A percentile compares a stretch with the other conserved stretches of the same genome.
These are phyloP conservation scores for Macrobrachium rosenbergii DNA, from an alignment of 1,140 invertebrate species.

Conservation along the genomic window DNA sequence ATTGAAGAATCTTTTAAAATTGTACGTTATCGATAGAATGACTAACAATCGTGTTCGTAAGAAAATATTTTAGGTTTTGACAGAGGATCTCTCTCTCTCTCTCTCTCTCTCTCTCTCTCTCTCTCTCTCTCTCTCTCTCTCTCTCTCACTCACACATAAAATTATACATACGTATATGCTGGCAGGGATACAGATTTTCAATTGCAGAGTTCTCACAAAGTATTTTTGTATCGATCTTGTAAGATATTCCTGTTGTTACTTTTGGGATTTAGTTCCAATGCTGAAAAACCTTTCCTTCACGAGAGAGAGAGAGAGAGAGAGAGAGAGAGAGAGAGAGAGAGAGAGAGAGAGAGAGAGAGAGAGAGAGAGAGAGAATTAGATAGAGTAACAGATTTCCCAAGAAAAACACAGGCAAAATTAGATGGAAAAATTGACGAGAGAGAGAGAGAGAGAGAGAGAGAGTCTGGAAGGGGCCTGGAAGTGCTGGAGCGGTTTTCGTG, in stretches of 20 bases:
- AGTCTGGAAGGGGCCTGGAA: not conserved
- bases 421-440: not conserved
- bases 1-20: too few relatives aligned
- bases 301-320: not conserved
- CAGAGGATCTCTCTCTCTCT: too few relatives aligned
- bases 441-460: conserved; percentile 1
- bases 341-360: not conserved
- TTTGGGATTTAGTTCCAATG: too few relatives aligned
- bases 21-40: too few relatives aligned
- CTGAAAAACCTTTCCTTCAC: too few relatives aligned
- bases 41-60: too few relatives aligned
- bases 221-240: too few relatives aligned
- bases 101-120: conserved; percentile 11
- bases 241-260: too few relatives aligned
- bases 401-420: not conserved
- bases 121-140: not conserved
- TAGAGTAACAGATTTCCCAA: not conserved
- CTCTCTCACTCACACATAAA: not conserved
- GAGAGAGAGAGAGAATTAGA: not conserved
- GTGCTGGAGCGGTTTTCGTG: not conserved
- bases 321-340: not conserved
- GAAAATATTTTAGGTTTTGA: not conserved
- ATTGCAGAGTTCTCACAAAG: too few relatives aligned
- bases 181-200: too few relatives aligned
- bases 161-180: too few relatives aligned